Conservation (phyloP, 2,888 invertebrate species). For the Bugula neritina region DNA sequence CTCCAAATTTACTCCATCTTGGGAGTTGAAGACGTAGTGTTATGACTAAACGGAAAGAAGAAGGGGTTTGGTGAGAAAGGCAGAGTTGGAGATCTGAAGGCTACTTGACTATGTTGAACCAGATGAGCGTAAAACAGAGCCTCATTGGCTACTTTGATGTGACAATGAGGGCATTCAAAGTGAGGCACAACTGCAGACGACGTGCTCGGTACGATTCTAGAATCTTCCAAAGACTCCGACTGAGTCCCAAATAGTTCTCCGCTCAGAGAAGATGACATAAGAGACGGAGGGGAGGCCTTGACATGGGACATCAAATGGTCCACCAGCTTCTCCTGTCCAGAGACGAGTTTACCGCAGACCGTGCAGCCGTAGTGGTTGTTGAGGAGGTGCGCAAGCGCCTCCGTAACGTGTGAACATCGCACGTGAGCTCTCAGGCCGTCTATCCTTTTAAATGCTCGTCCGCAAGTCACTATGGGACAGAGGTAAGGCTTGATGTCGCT, state of each 20-base stretch:
- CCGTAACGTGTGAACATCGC: conserved; percentile 1
- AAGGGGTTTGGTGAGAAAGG: conserved; percentile 4
- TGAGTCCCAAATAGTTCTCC: conserved; percentile 7
- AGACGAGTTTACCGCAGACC: conserved; percentile 18
- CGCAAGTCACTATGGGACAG: conserved; percentile 15
- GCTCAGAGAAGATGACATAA: conserved; percentile 21
- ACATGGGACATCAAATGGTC: conserved; percentile 24
- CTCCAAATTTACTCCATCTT: not conserved
- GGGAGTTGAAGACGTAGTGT: not conserved
- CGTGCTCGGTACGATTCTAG: not conserved
- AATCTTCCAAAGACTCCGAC: not conserved
- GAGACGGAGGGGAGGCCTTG: conserved; percentile 15
- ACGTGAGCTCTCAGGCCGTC: conserved; percentile 27
- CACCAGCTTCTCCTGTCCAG: conserved; percentile 20
- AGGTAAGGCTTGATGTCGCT: conserved; percentile 25
- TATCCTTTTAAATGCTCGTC: conserved; percentile 18
- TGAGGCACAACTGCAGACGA: not conserved
- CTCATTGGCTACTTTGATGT: conserved; percentile 2
- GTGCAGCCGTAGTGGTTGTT: conserved; percentile 25
- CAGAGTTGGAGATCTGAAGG: not conserved
- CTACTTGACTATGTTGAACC: conserved; percentile 19
- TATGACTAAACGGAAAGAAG: conserved; percentile 6
- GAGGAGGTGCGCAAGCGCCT: not conserved
- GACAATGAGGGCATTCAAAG: conserved; percentile 13
- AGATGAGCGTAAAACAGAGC: conserved; percentile 21